Evolutionary conservation across 1,140 invertebrate genomes (phyloP).

Genomic region (Lasioglossum albipes): DNA sequence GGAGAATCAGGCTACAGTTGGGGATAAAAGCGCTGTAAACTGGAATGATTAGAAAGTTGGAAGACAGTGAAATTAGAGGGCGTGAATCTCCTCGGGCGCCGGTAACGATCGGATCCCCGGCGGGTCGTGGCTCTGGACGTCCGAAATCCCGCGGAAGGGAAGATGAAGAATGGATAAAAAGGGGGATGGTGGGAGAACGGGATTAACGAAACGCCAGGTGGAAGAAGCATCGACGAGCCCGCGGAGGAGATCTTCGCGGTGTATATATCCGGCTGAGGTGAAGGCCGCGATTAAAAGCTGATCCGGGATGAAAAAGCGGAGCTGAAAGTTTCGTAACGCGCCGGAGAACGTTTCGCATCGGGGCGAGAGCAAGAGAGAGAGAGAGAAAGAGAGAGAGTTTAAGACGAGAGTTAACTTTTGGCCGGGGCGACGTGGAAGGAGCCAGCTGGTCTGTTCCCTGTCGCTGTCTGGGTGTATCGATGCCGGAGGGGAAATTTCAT

Average conservation of each 20-base stretch:
- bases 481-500: slow-evolving; percentile 69
- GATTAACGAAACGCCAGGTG: slow-evolving; percentile 9
- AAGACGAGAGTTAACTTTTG: slow-evolving; percentile 48
- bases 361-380: neutral
- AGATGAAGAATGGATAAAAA: slow-evolving; percentile 26
- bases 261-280: slow-evolving; percentile 23
- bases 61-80: no score
- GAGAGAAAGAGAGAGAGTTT: slow-evolving; percentile 18
- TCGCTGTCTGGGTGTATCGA: neutral
- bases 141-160: slow-evolving; percentile 10
- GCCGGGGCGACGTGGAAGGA: slow-evolving; percentile 1
- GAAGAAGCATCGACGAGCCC: slow-evolving; percentile 5
- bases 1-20: no score
- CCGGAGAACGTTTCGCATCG: slow-evolving; percentile 53
- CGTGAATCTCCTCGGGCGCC: neutral
- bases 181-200: no score
- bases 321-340: slow-evolving; percentile 65
- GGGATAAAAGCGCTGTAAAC: no score
- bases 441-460: slow-evolving; percentile 4
- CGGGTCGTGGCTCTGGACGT: neutral
- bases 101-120: neutral
- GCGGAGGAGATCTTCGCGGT: slow-evolving; percentile 4
- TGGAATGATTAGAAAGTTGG: no score
- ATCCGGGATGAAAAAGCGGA: slow-evolving; percentile 71
- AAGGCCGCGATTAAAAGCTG: slow-evolving; percentile 73